Base-by-base conservation (phyloP, 2,113 vertebrate genomes). In the Festucalex cinctus region DNA sequence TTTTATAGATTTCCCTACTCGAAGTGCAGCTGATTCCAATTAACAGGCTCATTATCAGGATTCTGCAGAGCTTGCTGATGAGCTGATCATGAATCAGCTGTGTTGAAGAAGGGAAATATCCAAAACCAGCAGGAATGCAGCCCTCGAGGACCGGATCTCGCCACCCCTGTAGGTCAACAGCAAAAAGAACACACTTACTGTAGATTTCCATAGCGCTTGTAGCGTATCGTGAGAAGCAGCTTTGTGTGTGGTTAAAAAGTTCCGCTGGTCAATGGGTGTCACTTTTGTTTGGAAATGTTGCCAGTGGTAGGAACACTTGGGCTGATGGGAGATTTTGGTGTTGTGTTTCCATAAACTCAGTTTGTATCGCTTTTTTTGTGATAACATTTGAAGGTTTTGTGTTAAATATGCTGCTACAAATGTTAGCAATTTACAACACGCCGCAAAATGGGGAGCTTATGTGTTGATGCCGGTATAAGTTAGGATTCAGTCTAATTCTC, bases 141-240 rank as follows among this genome's bases (percentile, higher is more conserved):
- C n/a, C n/a, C n/a, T n/a, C n/a, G n/a, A n/a, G n/a, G n/a, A n/a
- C n/a, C n/a, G n/a, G n/a, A n/a, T n/a, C n/a, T n/a, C n/a, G n/a
- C n/a, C n/a, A n/a, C n/a, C n/a, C n/a, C n/a, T n/a, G n/a, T n/a
- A 17, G 28, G 20, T n/a, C 19, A 12, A 37, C 51, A 71, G 67
- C 62, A 77, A 57, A 14, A 73, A 68, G 63, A 51, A 68, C 69
- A 64, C 66, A 39, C 28, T 57, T 8, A 62, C 14, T 60, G 70
- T 62, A 62, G 66, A 68, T 64, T 71, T 60, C 53, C 53, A 9
- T 71, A 48, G 54, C 66, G 67, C 73, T 80, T 72, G 77, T 82
- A 63, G 66, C 73, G 49, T 69, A 24, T 78, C 59, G 70, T 75
- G 69, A 68, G 64, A 69, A 68, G 66, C 68, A 43, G 43, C 69